Conservation (phyloP, 1,140 invertebrate genomes). For the Lycorma delicatula region DNA sequence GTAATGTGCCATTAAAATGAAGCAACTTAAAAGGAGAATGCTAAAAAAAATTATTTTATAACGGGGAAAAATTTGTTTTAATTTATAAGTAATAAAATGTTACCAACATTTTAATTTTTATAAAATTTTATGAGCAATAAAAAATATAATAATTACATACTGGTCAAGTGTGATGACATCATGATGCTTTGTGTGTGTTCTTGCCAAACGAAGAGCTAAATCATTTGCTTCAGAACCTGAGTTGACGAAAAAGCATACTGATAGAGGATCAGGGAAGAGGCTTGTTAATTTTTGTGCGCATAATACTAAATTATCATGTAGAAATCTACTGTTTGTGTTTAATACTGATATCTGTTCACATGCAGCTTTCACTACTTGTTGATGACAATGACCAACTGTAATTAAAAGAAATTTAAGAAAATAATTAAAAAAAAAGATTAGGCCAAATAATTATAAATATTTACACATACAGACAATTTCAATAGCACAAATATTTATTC, state of each 20-base stretch:
- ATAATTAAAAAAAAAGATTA: background rate
- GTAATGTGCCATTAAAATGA: no score
- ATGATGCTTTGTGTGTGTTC: constrained; percentile 75
- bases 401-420: no score
- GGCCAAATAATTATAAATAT: no score
- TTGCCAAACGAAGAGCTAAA: constrained; percentile 82
- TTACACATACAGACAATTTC: no score
- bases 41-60: no score
- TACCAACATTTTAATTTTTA: no score
- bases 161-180: constrained; percentile 92
- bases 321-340: constrained; percentile 89
- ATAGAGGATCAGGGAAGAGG: constrained; percentile 71
- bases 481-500: no score
- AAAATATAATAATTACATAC: constrained; percentile 64
- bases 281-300: constrained; percentile 77
- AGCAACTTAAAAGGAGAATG: no score
- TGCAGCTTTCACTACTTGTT: constrained; percentile 81
- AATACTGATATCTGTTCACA: constrained; percentile 80
- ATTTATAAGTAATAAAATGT: no score
- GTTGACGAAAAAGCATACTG: constrained; percentile 95
- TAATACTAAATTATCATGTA: constrained; percentile 90
- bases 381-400: constrained; percentile 94
- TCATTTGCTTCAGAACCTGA: constrained; percentile 99
- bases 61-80: no score
- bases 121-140: no score